Evolutionary conservation across 2,797 vertebrate genomes (phyloP), one percentile per base, ranked within the genome.

Genomic region (Acipenser transmontanus): DNA sequence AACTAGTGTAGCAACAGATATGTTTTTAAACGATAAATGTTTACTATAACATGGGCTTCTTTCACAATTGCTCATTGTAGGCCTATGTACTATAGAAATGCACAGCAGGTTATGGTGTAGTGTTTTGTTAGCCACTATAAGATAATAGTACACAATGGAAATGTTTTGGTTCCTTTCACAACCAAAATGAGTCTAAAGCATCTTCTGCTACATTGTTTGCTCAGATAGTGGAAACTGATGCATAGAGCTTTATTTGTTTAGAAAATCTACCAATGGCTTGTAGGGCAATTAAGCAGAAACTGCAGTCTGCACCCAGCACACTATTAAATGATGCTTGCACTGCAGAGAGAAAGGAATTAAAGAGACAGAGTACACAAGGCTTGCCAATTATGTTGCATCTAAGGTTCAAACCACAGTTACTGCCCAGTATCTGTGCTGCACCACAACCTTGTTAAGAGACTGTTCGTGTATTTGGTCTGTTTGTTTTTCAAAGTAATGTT

Each of bases 341-440:
- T 76, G 77, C 69, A 72, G 70, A 73, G 70, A 69, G 64, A 50
- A 62, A 62, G 70, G 67, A 69, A 65, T 61, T 68, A 63, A 72
- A 81, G 76, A 76, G 76, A 71, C 66, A 56, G 71, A 71, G 66
- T 66, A 69, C 59, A 62, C 66, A 71, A 73, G 70, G 75, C 73
- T 76, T 71, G 72, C 80, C 78, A 85, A 84, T 90, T 88, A 84
- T 77, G 73, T 81, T 72, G 68, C 66, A 62, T 68, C 68, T 73
- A 63, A 70, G 66, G 68, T 69, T 68, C 65, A 64, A 66, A 34
- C n/a, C 63, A 49, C 59, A 50, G 64, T 77, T 61, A 69, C 9
- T 13, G 52, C 63, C 12, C 51, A 50, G 34, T 65, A 12, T 7
- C n/a, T n/a, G 34, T 14, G 17, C 50, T 4, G 20, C 13, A 10